These are phyloP conservation scores for Chymomyza caudatula DNA, from an alignment of 2,888 invertebrate species.

Conservation along the genomic window DNA sequence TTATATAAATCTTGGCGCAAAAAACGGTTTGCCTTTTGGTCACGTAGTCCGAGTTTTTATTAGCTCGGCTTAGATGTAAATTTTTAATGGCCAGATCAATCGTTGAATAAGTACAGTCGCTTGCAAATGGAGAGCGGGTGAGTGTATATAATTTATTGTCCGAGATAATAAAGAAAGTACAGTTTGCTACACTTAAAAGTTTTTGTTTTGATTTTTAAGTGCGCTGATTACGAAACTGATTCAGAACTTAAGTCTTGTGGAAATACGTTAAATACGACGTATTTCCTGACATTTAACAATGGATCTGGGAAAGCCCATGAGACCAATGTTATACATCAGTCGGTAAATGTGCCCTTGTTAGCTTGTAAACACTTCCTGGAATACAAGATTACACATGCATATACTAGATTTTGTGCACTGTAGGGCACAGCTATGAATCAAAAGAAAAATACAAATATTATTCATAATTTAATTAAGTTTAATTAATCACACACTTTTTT, in stretches of 20 bases:
- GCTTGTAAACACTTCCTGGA: conserved; percentile 26
- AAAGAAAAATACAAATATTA: conserved; percentile 34
- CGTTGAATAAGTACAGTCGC: background rate
- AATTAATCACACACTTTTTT: conserved; percentile 58
- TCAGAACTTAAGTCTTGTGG: background rate
- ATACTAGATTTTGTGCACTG: background rate
- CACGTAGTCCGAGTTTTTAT: background rate
- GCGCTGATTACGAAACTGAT: background rate
- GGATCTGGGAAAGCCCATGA: background rate
- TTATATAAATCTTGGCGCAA: conserved; percentile 5
- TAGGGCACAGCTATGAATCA: conserved; percentile 39
- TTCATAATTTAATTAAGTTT: conserved; percentile 70
- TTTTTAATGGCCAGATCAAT: background rate
- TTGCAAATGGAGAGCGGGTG: too few species aligned
- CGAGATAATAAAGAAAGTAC: background rate
- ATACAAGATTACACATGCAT: conserved; percentile 13
- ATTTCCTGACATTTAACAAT: background rate
- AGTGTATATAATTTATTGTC: background rate
- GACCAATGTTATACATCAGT: background rate
- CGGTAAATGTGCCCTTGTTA: conserved; percentile 18
- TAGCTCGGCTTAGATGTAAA: background rate
- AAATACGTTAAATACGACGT: background rate
- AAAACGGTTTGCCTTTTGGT: background rate
- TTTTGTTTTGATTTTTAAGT: background rate
- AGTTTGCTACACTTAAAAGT: background rate